These are phyloP conservation scores for Copidosoma aretas DNA, from an alignment of 2,888 invertebrate genomes.

Conservation along the genomic window DNA sequence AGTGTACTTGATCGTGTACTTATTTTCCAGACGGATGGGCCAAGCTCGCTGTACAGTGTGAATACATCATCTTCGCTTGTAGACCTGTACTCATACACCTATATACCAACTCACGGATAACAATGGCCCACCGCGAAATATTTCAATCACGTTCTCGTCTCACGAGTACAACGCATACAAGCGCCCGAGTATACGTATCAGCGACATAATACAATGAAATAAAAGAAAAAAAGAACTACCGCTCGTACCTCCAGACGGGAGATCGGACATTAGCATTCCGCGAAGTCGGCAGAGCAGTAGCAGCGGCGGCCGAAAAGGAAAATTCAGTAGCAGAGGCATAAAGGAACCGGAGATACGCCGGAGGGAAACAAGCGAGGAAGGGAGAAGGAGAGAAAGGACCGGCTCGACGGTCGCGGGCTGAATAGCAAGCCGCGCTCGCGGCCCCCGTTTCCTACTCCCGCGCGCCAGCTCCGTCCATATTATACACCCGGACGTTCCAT, in stretches of 20 bases:
- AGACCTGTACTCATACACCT: too few species aligned
- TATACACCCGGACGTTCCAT: conserved; percentile 31
- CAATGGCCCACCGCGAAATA: too few species aligned
- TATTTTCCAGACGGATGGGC: too few species aligned
- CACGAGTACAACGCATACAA: too few species aligned
- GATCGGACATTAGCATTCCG: conserved; percentile 33
- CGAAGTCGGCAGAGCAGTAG: conserved; percentile 19
- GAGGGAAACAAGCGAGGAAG: too few species aligned
- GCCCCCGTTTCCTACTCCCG: neutral
- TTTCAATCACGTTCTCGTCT: too few species aligned
- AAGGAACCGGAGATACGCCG: too few species aligned
- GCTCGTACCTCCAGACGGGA: neutral
- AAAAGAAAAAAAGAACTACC: conserved; percentile 15
- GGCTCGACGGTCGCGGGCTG: conserved; percentile 25
- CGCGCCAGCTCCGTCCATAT: conserved; percentile 2
- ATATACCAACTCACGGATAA: too few species aligned
- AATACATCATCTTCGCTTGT: too few species aligned
- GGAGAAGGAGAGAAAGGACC: too few species aligned
- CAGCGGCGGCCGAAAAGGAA: conserved; percentile 13
- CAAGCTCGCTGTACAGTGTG: too few species aligned
- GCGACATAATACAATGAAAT: neutral
- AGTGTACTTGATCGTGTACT: too few species aligned
- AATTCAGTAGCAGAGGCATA: conserved; percentile 10
- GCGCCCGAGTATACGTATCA: neutral
- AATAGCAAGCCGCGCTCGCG: conserved; percentile 25